These are phyloP conservation scores for Diplosoma virens DNA, from an alignment of 23 tunicate species.

Conservation along the genomic window DNA sequence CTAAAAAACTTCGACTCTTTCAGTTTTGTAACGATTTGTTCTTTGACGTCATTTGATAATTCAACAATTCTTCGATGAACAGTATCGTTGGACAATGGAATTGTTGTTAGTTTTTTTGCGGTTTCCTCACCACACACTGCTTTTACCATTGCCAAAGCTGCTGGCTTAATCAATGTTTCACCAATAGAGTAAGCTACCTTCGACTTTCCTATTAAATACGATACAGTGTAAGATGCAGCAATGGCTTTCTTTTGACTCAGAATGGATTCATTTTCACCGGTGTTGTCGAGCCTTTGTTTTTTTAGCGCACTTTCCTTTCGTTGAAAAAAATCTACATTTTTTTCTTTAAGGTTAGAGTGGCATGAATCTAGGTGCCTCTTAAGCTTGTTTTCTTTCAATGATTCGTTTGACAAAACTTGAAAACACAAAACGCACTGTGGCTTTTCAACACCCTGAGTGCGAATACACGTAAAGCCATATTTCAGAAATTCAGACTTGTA, in stretches of 20 bases:
- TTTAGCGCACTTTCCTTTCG: not conserved
- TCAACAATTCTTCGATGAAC: slow-evolving; percentile 6
- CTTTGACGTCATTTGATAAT: slow-evolving; percentile 7
- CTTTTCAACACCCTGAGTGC: too few relatives aligned
- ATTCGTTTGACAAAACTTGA: slow-evolving; percentile 18
- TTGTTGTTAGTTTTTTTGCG: slow-evolving; percentile 9
- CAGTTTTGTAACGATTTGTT: slow-evolving; percentile 5
- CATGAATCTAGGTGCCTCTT: slow-evolving; percentile 12
- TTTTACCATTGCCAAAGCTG: slow-evolving; percentile 18
- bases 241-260: slow-evolving; percentile 10
- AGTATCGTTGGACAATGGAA: slow-evolving; percentile 15
- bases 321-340: slow-evolving; percentile 4
- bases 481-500: not conserved
- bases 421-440: slow-evolving; percentile 2
- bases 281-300: not conserved
- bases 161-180: too few relatives aligned
- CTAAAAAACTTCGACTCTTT: slow-evolving; percentile 11
- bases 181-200: not conserved
- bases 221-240: slow-evolving; percentile 15
- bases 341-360: slow-evolving; percentile 9
- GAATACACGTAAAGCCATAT: slow-evolving; percentile 14
- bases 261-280: not conserved
- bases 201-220: not conserved
- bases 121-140: slow-evolving; percentile 12
- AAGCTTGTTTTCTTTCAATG: slow-evolving; percentile 14